Percentiles rank a stretch among this genome's conserved stretches.
Evolutionary conservation across 1,140 invertebrate genomes (phyloP).

Genomic region (Drosophila yakuba): DNA sequence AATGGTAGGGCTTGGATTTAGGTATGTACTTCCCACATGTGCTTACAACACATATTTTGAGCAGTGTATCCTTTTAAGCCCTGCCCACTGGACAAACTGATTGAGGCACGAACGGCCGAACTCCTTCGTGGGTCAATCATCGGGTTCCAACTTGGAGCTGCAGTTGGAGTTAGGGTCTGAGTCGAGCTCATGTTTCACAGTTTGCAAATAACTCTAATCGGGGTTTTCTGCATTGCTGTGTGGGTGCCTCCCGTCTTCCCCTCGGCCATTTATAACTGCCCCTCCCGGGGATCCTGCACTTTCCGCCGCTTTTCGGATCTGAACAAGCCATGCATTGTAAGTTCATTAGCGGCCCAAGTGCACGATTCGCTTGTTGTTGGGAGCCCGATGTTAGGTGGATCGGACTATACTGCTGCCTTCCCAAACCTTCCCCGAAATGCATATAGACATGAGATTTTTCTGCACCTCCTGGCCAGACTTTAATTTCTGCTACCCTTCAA

Average conservation of each 20-base stretch:
- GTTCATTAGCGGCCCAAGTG: constrained; percentile 77
- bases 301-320: constrained; percentile 35
- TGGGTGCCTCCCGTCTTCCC: constrained; percentile 17
- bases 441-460: constrained; percentile 82
- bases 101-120: constrained; percentile 62
- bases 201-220: constrained; percentile 56
- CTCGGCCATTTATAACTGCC: background rate
- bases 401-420: constrained; percentile 19
- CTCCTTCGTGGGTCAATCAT: constrained; percentile 67
- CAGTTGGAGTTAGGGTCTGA: constrained; percentile 15
- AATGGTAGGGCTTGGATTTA: too few species aligned
- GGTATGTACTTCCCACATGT: too few species aligned
- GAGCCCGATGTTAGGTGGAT: constrained; percentile 19
- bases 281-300: constrained; percentile 30
- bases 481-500: constrained; percentile 4
- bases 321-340: constrained; percentile 76
- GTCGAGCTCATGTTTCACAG: constrained; percentile 66
- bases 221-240: constrained; percentile 28
- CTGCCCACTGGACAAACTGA: constrained; percentile 65
- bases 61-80: constrained; percentile 17
- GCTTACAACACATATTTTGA: background rate
- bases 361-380: constrained; percentile 66
- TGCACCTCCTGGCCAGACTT: constrained; percentile 28
- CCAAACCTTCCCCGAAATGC: constrained; percentile 53
- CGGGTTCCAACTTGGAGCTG: constrained; percentile 20